Evolutionary conservation across 2,113 vertebrate genomes (phyloP), one percentile per base, ranked within the genome.

Genomic region (Chaenogobius annularis): DNA sequence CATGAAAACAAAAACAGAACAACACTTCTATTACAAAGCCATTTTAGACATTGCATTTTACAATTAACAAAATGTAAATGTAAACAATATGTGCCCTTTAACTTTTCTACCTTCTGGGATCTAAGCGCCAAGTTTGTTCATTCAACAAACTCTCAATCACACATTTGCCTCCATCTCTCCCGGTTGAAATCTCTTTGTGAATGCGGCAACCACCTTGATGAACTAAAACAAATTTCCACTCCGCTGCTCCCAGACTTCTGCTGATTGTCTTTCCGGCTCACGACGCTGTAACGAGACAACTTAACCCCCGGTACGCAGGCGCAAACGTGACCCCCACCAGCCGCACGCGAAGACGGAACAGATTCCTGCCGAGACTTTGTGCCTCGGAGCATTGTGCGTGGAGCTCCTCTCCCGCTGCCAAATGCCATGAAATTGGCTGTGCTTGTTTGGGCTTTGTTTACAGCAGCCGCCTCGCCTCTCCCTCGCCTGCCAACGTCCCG

Each of bases 341-440:
- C 72, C 55, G 69, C 59, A 56, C 50, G 19, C 67, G 68, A 73
- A 65, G 73, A 47, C n/a, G 43, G 20, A 10, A 66, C 7, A 78
- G 72, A 76, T 79, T 64, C 58, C 48, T 72, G 62, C 58, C 78
- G 61, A 63, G 48, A 66, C 65, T 73, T 69, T 74, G 77, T 72
- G 64, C 69, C 68, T 67, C 66, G 52, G 69, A 72, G 65, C 79
- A 62, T 69, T 40, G 64, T 35, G 71, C 79, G 72, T 47, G 70
- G 77, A 78, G 80, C 69, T 61, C 48, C 47, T 70, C 79, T 85
- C 75, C 75, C 72, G 40, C 72, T 74, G 69, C 81, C 78, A 84
- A 81, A 69, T 56, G 78, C 79, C 81, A 76, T 87, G 81, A 87
- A 89, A 87, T 87, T 85, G 83, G 81, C 73, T 82, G 83, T 73